phyloP scores from a whole-genome alignment of 2,113 vertebrate genomes.

The Pantherophis guttatus region DNA sequence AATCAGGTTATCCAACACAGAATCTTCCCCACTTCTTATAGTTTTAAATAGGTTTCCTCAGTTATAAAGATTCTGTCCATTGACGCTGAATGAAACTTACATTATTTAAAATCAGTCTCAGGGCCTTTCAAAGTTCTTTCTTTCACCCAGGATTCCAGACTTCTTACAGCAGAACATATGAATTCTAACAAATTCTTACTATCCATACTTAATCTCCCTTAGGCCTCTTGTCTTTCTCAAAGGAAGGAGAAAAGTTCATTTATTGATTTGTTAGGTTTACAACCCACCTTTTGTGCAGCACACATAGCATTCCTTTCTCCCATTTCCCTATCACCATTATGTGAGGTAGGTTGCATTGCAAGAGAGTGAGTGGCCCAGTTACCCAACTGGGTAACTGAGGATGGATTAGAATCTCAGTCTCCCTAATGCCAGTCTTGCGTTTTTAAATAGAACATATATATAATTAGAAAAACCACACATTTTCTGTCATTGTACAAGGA shows the following conservation, averaged over 20 bases:
- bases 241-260: neutral
- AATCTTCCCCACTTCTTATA: neutral
- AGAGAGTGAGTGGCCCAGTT: neutral
- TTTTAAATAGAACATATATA: neutral
- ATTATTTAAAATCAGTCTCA: neutral
- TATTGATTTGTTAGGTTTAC: neutral
- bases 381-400: neutral
- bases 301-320: neutral
- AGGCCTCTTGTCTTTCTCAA: neutral
- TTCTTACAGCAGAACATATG: neutral
- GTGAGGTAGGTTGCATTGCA: neutral
- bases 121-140: neutral
- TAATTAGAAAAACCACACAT: neutral
- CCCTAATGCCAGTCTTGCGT: neutral
- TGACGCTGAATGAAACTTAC: neutral
- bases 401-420: neutral
- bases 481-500: neutral
- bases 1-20: neutral
- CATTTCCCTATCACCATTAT: neutral
- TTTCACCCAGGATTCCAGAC: neutral
- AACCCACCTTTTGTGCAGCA: neutral
- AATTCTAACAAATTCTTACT: neutral
- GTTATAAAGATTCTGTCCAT: neutral
- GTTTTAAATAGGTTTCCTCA: neutral
- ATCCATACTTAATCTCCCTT: neutral